A percentile compares a stretch with the other conserved stretches of the same genome.
These are phyloP conservation scores for Troglohyphantes excavatus DNA, from an alignment of 2,888 invertebrate genomes.

Conservation along the genomic window DNA sequence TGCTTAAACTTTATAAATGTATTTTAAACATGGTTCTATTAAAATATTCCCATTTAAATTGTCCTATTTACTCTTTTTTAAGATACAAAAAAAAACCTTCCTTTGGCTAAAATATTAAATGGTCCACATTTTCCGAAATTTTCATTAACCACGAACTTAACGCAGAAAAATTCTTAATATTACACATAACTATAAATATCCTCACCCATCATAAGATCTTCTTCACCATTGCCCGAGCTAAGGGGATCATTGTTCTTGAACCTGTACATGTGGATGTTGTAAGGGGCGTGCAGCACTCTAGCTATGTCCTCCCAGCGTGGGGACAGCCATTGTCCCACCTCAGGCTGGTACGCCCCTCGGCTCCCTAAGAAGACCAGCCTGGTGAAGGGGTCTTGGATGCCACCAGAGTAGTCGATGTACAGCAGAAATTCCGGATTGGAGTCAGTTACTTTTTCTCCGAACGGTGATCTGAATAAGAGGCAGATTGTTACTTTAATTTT, in stretches of 20 bases:
- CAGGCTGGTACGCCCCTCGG: constrained; percentile 96
- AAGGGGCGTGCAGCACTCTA: constrained; percentile 90
- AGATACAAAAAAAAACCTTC: too few species aligned
- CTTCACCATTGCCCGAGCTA: constrained; percentile 84
- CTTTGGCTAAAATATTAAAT: too few species aligned
- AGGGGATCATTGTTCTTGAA: constrained; percentile 97
- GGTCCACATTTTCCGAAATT: too few species aligned
- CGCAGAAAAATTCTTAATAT: too few species aligned
- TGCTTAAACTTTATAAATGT: too few species aligned
- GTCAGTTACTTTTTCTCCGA: constrained; percentile 96
- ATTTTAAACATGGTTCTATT: too few species aligned
- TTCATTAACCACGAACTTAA: too few species aligned
- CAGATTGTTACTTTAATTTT: too few species aligned
- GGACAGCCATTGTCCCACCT: constrained; percentile 97
- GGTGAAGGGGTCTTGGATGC: constrained; percentile 91
- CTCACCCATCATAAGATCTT: constrained; percentile 76
- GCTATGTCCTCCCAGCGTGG: constrained; percentile 95
- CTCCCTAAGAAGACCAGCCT: constrained; percentile 85
- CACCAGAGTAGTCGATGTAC: constrained; percentile 97
- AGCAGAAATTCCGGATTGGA: constrained; percentile 96
- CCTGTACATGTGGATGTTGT: constrained; percentile 92
- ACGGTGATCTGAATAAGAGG: constrained; percentile 88
- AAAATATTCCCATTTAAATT: too few species aligned
- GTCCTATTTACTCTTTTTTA: too few species aligned
- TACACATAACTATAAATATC: too few species aligned